A percentile compares a stretch with the other conserved stretches of the same genome.
phyloP scores from a whole-genome alignment of 2,888 invertebrate genomes.

The Glaucopsyche alexis region DNA sequence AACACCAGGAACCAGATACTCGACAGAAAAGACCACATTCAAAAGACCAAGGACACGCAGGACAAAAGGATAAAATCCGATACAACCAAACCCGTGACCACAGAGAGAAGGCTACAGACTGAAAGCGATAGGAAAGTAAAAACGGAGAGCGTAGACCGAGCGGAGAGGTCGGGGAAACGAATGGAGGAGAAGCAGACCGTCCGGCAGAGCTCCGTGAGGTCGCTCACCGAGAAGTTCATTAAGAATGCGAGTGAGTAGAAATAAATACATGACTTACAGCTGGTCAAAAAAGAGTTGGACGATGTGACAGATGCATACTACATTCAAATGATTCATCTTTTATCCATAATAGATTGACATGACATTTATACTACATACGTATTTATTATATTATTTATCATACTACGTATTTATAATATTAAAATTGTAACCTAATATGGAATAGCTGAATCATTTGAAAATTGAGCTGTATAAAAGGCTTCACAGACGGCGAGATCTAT shows the following conservation, averaged over 20 bases:
- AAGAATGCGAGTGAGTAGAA: constrained; percentile 81
- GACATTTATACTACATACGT: neutral
- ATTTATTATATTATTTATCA: no score
- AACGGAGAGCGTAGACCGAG: constrained; percentile 46
- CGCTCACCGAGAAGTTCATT: constrained; percentile 88
- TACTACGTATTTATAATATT: no score
- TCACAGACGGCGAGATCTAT: no score
- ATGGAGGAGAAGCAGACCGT: constrained; percentile 63
- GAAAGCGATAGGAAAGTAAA: constrained; percentile 48
- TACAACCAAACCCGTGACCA: constrained; percentile 15
- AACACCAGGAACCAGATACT: constrained; percentile 36
- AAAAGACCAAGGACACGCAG: constrained; percentile 21
- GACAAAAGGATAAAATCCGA: constrained; percentile 13
- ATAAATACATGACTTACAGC: neutral
- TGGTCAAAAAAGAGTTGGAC: no score
- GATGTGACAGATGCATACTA: no score
- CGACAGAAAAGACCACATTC: constrained; percentile 34
- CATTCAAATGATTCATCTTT: neutral
- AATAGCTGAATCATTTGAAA: no score
- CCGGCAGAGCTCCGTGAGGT: constrained; percentile 87
- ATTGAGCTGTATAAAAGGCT: no score
- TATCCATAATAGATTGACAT: neutral
- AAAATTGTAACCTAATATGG: no score
- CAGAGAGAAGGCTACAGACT: constrained; percentile 20
- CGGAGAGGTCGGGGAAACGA: constrained; percentile 42